Evolutionary conservation across 2,113 vertebrate genomes (phyloP).

Genomic region (Camelus dromedarius): DNA sequence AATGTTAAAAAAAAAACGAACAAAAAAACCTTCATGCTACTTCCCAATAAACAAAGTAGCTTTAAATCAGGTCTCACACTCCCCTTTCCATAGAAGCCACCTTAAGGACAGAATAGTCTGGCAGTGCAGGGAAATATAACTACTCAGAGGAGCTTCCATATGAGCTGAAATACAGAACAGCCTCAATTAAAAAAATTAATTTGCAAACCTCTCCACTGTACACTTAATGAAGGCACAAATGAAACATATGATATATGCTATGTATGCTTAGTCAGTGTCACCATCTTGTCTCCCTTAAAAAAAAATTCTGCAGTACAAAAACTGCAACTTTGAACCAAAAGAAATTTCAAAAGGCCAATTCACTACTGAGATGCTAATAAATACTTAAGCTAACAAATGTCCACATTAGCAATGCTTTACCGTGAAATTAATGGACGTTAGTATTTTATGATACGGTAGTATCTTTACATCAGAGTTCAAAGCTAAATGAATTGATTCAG

Average conservation of each 20-base stretch:
- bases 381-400: background rate
- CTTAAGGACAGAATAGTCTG: background rate
- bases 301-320: background rate
- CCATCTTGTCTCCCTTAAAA: background rate
- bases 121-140: background rate
- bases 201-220: background rate
- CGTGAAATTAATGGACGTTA: constrained; percentile 14
- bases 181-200: background rate
- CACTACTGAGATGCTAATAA: background rate
- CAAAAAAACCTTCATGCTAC: background rate
- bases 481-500: background rate
- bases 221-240: background rate
- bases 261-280: background rate
- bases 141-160: background rate
- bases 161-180: background rate
- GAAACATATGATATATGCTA: background rate
- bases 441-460: background rate
- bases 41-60: background rate
- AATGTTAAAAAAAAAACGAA: no score
- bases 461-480: background rate
- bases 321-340: background rate
- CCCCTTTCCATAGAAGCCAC: constrained; percentile 3
- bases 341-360: background rate
- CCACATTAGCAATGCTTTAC: background rate
- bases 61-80: background rate